phyloP scores from a whole-genome alignment of 2,797 vertebrate species.

The Meriones psammophilus region DNA sequence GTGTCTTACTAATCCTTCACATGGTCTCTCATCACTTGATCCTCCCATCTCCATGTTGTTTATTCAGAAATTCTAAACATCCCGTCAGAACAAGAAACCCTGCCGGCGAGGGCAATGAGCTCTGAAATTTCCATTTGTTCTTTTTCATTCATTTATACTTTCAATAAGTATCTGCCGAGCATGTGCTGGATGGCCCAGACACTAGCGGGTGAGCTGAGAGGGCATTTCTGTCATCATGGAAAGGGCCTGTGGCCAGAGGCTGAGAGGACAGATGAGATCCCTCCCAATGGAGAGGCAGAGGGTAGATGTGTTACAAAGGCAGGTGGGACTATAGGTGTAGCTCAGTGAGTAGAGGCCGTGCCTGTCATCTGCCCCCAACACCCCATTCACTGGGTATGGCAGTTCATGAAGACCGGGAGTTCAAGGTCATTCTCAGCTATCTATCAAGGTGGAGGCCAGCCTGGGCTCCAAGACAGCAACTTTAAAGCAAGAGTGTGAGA shows the following conservation, averaged over 20 bases:
- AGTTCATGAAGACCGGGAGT: background rate
- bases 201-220: background rate
- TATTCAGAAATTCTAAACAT: background rate
- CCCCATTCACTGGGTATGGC: background rate
- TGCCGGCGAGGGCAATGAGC: background rate
- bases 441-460: background rate
- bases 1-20: background rate
- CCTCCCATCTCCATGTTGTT: background rate
- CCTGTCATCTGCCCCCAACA: background rate
- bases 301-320: background rate
- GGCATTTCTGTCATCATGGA: background rate
- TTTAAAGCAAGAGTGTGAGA: background rate
- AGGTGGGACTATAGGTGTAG: background rate
- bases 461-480: background rate
- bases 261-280: background rate
- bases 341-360: background rate
- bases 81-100: background rate
- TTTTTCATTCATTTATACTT: background rate
- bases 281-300: background rate
- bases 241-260: background rate
- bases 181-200: too few relatives aligned
- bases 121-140: background rate
- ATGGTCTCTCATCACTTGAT: background rate
- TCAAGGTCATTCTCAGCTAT: background rate
- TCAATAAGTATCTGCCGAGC: background rate